Base-by-base conservation (phyloP, 2,113 vertebrate species). In the Sitta europaea region DNA sequence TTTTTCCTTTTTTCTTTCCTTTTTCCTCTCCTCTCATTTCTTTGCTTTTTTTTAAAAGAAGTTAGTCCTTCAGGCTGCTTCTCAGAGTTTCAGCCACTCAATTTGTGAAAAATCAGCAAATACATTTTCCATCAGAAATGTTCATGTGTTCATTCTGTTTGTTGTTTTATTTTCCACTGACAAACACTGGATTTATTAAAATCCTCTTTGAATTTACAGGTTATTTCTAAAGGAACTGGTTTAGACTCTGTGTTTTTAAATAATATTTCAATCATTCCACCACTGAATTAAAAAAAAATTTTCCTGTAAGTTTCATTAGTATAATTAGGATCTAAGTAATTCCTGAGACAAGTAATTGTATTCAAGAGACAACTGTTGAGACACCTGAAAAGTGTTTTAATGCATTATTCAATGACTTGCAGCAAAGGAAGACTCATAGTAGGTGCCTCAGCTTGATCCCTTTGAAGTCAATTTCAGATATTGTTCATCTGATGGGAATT, bases 391-490 rank as follows among this genome's bases (percentile, higher is more conserved):
- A 84, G 20, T 54, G 55, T 55, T 87, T 85, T 77, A 94, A 92
- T 88, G 47, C 62, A 82, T 92, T 94, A 95, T 92, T 88, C 84
- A 78, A 33, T 7, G 57, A 68, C 27, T 73, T 94, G 82, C 33
- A 76, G 88, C 71, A 90, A 87, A 86, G 45, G 33, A 65, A 92
- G 61, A n/a, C n/a, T 78, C 61, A 58, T 11, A 66, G 48, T 76
- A 92, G 62, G 38, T 92, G 59, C 43, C 57, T 43, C 50, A 81
- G 54, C 67, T 86, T 86, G 76, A 84, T 89, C 36, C 42, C 70
- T 73, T 63, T 95, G 70, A 96, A 90, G 90, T 54, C 1, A 3
- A 35, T 94, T 91, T 94, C 87, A 93, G 90, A 73, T 94, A 88
- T 45, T 71, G 19, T 67, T 94, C 88, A 81, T 75, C 79, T 70